A percentile compares a stretch with the other conserved stretches of the same genome.
These are phyloP conservation scores for Dryocosmus kuriphilus DNA, from an alignment of 2,888 invertebrate species.

Conservation along the genomic window DNA sequence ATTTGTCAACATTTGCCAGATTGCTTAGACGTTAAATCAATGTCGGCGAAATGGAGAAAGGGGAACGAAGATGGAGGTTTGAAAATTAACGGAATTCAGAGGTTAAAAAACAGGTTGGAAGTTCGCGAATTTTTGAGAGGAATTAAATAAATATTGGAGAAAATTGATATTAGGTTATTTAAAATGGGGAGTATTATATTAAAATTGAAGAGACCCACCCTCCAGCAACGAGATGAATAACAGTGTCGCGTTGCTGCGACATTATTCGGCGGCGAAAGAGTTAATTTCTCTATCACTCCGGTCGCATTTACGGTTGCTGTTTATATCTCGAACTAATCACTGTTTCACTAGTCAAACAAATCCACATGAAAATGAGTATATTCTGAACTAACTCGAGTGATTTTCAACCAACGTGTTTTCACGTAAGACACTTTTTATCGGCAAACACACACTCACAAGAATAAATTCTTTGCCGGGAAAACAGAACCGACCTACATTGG, in stretches of 20 bases:
- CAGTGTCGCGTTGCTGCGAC: conserved; percentile 88
- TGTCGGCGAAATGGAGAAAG: conserved; percentile 31
- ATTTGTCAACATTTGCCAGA: conserved; percentile 11
- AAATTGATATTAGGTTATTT: conserved; percentile 23
- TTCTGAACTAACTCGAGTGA: conserved; percentile 10
- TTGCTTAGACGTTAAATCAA: conserved; percentile 19
- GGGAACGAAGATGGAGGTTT: conserved; percentile 36
- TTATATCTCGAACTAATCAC: conserved; percentile 39
- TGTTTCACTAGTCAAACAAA: conserved; percentile 33
- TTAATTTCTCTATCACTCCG: conserved; percentile 76
- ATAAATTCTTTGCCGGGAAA: conserved; percentile 32
- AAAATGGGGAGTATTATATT: not conserved
- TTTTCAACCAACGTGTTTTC: conserved; percentile 21
- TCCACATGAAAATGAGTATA: conserved; percentile 27
- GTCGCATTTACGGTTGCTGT: conserved; percentile 65
- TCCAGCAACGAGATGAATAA: conserved; percentile 96
- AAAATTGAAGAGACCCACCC: conserved; percentile 86
- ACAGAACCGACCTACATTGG: conserved; percentile 49
- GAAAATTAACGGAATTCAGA: conserved; percentile 33
- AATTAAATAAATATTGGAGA: not conserved
- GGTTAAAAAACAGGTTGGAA: conserved; percentile 22
- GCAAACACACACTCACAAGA: conserved; percentile 43
- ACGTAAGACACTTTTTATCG: conserved; percentile 33
- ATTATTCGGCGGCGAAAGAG: conserved; percentile 78
- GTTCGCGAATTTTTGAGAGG: not conserved